Evolutionary conservation across 2,888 invertebrate genomes (phyloP).

Genomic region (Rotaria macrura): DNA sequence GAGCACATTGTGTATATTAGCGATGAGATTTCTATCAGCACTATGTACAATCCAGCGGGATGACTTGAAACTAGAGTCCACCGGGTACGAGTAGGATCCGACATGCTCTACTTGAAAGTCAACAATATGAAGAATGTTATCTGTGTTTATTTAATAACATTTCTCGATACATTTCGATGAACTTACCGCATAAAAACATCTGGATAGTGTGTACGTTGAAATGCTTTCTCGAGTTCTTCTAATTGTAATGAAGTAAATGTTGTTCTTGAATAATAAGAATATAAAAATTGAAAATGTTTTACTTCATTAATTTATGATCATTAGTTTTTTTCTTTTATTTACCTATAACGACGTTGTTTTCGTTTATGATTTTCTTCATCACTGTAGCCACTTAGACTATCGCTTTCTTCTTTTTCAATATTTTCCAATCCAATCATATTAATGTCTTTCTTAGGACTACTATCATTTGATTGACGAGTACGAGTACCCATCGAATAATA

Average conservation of each 20-base stretch:
- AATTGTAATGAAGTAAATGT: slow-evolving; percentile 78
- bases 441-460: background rate
- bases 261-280: slow-evolving; percentile 54
- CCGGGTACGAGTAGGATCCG: too few relatives aligned
- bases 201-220: slow-evolving; percentile 74
- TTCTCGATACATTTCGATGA: too few relatives aligned
- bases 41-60: too few relatives aligned
- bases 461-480: background rate
- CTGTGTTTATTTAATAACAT: too few relatives aligned
- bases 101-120: too few relatives aligned
- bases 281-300: background rate
- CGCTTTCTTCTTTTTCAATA: slow-evolving; percentile 1
- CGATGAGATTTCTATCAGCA: too few relatives aligned
- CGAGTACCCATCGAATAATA: background rate
- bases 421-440: background rate
- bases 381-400: slow-evolving; percentile 10
- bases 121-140: too few relatives aligned
- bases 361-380: slow-evolving; percentile 16
- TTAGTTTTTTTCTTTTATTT: too few relatives aligned
- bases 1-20: too few relatives aligned
- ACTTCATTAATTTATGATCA: too few relatives aligned
- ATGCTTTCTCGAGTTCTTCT: slow-evolving; percentile 75
- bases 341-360: slow-evolving; percentile 19
- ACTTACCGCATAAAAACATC: slow-evolving; percentile 47
- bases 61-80: too few relatives aligned